These are phyloP conservation scores for Branchinecta lynchi DNA, from an alignment of 1,140 invertebrate species.

Conservation along the genomic window DNA sequence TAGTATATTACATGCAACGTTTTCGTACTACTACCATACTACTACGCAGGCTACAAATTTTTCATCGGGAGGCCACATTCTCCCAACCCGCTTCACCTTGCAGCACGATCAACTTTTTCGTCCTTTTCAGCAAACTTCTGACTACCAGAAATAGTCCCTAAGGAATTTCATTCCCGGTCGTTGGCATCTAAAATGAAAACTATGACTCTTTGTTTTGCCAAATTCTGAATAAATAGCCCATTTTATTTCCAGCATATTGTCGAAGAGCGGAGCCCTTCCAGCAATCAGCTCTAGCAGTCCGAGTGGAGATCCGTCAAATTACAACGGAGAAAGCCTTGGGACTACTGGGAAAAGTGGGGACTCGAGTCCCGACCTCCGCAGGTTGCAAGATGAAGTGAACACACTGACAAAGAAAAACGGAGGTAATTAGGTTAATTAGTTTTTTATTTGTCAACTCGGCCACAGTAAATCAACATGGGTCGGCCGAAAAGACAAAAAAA, in stretches of 20 bases:
- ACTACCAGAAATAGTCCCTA: too few species aligned
- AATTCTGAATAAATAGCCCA: too few species aligned
- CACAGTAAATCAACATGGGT: neutral
- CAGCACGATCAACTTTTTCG: too few species aligned
- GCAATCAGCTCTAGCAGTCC: neutral
- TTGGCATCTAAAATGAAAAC: too few species aligned
- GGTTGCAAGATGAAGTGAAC: constrained; percentile 63
- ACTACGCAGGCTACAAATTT: too few species aligned
- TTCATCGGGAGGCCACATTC: too few species aligned
- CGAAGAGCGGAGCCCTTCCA: neutral
- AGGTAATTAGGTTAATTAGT: constrained; percentile 32
- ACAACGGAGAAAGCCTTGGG: constrained; percentile 13
- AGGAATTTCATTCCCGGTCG: too few species aligned
- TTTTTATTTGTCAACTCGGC: constrained; percentile 17
- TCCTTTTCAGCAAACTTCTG: too few species aligned
- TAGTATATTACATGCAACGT: too few species aligned
- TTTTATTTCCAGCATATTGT: neutral
- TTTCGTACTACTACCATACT: too few species aligned
- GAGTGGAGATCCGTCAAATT: constrained; percentile 18
- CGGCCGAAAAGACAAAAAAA: neutral
- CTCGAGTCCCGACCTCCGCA: constrained; percentile 33
- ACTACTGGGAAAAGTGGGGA: constrained; percentile 13
- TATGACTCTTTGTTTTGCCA: too few species aligned
- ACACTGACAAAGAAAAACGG: constrained; percentile 65
- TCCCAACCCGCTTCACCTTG: too few species aligned